phyloP scores from a whole-genome alignment of 1,140 invertebrate species.

The Mizuhopecten yessoensis region DNA sequence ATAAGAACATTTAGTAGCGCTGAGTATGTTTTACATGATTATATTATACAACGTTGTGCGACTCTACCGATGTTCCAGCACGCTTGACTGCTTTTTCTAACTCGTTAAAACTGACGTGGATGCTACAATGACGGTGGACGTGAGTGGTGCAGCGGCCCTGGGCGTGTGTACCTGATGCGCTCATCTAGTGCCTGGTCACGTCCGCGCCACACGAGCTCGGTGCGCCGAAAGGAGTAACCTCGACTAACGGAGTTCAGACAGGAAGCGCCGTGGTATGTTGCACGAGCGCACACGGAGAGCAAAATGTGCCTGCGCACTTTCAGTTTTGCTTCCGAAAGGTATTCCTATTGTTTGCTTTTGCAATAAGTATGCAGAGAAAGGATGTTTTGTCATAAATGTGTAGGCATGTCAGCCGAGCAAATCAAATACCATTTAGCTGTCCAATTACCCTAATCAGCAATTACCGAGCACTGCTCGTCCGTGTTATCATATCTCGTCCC shows the following conservation, averaged over 20 bases:
- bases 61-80: background rate
- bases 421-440: slow-evolving; percentile 34
- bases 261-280: slow-evolving; percentile 5
- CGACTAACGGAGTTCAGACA: slow-evolving; percentile 13
- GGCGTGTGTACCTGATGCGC: slow-evolving; percentile 16
- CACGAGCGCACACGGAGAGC: background rate
- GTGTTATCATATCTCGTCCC: background rate
- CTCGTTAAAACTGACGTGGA: slow-evolving; percentile 26
- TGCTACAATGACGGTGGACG: slow-evolving; percentile 7
- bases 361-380: background rate
- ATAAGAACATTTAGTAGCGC: background rate
- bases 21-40: background rate
- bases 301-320: slow-evolving; percentile 26
- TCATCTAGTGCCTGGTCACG: background rate
- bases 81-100: slow-evolving; percentile 26
- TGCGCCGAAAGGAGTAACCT: background rate
- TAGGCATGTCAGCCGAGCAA: slow-evolving; percentile 23
- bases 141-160: background rate
- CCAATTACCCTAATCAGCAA: background rate
- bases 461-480: background rate
- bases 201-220: slow-evolving; percentile 9
- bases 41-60: background rate
- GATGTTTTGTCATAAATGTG: slow-evolving; percentile 26
- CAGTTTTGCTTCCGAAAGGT: background rate
- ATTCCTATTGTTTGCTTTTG: background rate